Base-by-base conservation (phyloP, 2,797 vertebrate species). In the Anabacerthia variegaticeps region DNA sequence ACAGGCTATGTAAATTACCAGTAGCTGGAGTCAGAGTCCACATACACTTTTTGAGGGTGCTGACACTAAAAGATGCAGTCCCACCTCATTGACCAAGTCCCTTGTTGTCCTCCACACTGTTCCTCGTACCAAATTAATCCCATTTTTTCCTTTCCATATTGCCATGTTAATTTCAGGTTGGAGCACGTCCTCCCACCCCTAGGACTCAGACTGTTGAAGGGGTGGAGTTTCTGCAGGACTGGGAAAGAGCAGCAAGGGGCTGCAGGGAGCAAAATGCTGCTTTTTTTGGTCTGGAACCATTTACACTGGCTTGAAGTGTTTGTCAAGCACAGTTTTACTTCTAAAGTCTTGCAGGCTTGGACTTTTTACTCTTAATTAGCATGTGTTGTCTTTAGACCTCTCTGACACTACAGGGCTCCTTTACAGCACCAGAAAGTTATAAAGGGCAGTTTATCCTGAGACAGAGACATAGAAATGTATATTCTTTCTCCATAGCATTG, bases 31-130 rank as follows among this genome's bases (percentile, higher is more conserved):
- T 62, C 51, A 75, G 46, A 93, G 46, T 52, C 46, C n/a, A n/a
- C 12, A 1, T 1, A 10, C 1, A 10, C 7, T 76, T 88, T 80
- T 36, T 0, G 5, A 71, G 48, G 18, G 3, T 2, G 1, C 65
- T 59, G 24, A 46, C 43, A 63, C 17, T 80, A 46, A 80, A 84
- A 89, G 32, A 44, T 59, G 18, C 39, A 30, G n/a, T 63, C 13
- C 87, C 30, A 41, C 44, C 51, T 59, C n/a, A 21, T 17, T 41
- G 32, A 10, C 32, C 16, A 46, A 83, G 21, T 4, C 46, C 23
- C 28, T 78, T 2, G 0, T 26, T 83, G 56, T 44, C 17, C 27
- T 63, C 14, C 22, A 12, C 2, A 6, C 36, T 36, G 19, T 52
- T 78, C 27, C 24, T 80, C 2, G 0, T n/a, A 43, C 4, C 5